A percentile compares a stretch with the other conserved stretches of the same genome.
Evolutionary conservation across 2,797 vertebrate species (phyloP).

Genomic region (Artibeus jamaicensis): DNA sequence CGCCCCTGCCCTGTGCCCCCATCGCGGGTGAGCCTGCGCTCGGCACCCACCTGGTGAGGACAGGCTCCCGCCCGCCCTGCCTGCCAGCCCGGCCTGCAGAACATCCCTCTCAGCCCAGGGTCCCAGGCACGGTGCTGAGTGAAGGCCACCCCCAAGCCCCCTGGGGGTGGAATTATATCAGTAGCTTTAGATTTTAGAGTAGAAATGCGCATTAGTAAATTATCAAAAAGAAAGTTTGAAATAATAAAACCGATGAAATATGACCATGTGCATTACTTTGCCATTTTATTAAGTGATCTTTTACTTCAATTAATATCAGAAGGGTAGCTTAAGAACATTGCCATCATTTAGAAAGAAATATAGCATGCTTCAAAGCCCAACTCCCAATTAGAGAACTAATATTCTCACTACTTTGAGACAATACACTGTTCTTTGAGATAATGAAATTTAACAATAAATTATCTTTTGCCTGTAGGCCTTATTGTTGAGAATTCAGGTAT

Average conservation of each 20-base stretch:
- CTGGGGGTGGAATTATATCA: not conserved
- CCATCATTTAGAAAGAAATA: not conserved
- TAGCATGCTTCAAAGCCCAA: not conserved
- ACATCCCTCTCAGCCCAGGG: not conserved
- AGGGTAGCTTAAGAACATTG: not conserved
- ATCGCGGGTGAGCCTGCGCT: not conserved
- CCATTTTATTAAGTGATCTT: not conserved
- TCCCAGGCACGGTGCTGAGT: not conserved
- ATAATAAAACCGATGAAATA: not conserved
- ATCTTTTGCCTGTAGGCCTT: not conserved
- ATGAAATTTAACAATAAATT: constrained; percentile 32
- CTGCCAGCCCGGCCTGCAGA: not conserved
- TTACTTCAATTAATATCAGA: not conserved
- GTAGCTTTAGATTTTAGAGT: not conserved
- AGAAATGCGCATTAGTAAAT: not conserved
- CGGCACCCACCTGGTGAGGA: too few species aligned
- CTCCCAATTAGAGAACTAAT: not conserved
- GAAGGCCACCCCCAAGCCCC: too few species aligned
- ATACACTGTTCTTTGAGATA: not conserved
- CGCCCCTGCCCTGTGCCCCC: accelerated
- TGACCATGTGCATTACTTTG: not conserved
- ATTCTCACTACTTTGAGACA: not conserved
- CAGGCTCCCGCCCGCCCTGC: too few species aligned
- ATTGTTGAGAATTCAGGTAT: not conserved
- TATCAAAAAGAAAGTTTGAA: not conserved